A percentile compares a stretch with the other conserved stretches of the same genome.
These are phyloP conservation scores for Mormyrus proboscirostris DNA, from an alignment of 2,797 vertebrate genomes.

Conservation along the genomic window DNA sequence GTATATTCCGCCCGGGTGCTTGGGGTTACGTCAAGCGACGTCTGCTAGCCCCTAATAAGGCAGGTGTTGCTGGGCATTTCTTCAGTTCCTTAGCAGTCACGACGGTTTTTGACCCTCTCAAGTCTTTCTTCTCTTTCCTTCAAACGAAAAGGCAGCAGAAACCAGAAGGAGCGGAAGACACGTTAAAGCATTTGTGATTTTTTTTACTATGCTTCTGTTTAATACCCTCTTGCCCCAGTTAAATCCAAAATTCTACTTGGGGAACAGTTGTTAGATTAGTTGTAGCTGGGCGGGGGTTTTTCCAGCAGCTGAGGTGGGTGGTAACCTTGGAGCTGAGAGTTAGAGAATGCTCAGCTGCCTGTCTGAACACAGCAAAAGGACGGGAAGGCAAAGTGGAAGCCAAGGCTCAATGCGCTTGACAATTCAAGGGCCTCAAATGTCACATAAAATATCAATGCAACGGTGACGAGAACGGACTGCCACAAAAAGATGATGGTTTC, in stretches of 20 bases:
- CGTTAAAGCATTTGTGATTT: conserved; percentile 21
- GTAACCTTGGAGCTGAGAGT: conserved; percentile 28
- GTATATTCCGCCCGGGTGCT: conserved; percentile 59
- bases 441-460: conserved; percentile 63
- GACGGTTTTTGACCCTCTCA: conserved; percentile 55
- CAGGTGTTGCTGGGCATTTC: conserved; percentile 59
- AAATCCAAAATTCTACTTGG: not conserved
- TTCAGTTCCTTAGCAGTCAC: conserved; percentile 50
- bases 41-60: conserved; percentile 51
- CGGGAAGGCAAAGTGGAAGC: conserved; percentile 35
- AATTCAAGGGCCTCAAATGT: conserved; percentile 57
- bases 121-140: conserved; percentile 21
- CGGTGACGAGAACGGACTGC: not conserved
- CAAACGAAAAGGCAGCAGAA: conserved; percentile 29
- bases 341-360: conserved; percentile 25
- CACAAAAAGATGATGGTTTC: not conserved
- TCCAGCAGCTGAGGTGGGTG: not conserved
- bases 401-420: conserved; percentile 52
- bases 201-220: not conserved
- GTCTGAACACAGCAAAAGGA: conserved; percentile 38
- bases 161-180: conserved; percentile 22
- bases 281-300: too few relatives aligned
- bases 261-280: not conserved
- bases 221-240: not conserved
- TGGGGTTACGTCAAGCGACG: conserved; percentile 56